phyloP scores from a whole-genome alignment of 2,113 vertebrate species.

The Menura novaehollandiae region DNA sequence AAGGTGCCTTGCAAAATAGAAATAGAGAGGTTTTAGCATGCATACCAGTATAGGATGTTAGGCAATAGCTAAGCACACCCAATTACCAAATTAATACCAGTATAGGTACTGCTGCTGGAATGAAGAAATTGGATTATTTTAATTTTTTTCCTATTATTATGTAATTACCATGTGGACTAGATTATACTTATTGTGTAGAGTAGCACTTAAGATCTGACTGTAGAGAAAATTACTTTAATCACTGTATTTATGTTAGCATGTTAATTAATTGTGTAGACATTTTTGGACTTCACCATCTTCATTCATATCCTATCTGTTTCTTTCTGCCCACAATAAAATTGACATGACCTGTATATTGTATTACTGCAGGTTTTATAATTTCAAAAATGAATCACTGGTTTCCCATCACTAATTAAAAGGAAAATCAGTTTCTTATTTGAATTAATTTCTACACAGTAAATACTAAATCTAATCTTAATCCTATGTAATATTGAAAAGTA shows the following conservation, averaged over 20 bases:
- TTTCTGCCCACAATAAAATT: slow-evolving; percentile 63
- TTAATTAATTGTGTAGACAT: slow-evolving; percentile 74
- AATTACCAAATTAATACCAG: slow-evolving; percentile 69
- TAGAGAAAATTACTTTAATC: slow-evolving; percentile 75
- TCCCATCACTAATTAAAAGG: slow-evolving; percentile 49
- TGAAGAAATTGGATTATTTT: slow-evolving; percentile 71
- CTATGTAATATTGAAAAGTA: slow-evolving; percentile 75
- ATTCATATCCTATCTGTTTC: slow-evolving; percentile 59
- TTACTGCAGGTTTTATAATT: slow-evolving; percentile 50
- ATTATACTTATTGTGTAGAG: slow-evolving; percentile 74
- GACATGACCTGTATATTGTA: slow-evolving; percentile 32
- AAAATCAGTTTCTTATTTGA: slow-evolving; percentile 58
- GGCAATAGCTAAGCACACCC: slow-evolving; percentile 70
- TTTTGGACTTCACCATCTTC: slow-evolving; percentile 62
- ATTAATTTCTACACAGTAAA: slow-evolving; percentile 62
- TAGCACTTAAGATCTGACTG: slow-evolving; percentile 75
- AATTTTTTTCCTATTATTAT: slow-evolving; percentile 70
- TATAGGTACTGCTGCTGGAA: slow-evolving; percentile 73
- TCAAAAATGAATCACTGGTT: slow-evolving; percentile 48
- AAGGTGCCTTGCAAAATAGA: slow-evolving; percentile 88
- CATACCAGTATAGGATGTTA: slow-evolving; percentile 70
- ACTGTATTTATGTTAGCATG: slow-evolving; percentile 82
- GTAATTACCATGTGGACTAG: slow-evolving; percentile 73
- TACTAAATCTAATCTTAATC: slow-evolving; percentile 70
- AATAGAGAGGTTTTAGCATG: slow-evolving; percentile 78